Evolutionary conservation across 1,140 invertebrate species (phyloP).

Genomic region (Diuraphis noxia): DNA sequence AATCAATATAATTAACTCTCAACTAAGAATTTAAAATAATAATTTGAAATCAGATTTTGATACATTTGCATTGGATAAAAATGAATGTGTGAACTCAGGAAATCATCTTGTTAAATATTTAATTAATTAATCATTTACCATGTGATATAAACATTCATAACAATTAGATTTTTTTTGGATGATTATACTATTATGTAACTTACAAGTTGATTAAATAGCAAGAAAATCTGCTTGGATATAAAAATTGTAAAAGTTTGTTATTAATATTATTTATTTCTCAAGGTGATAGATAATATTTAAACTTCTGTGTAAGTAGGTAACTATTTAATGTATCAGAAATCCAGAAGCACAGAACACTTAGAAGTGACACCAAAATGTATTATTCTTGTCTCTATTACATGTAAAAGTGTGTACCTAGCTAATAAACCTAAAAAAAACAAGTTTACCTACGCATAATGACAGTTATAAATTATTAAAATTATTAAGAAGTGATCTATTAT

Average conservation of each 20-base stretch:
- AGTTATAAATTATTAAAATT: too few relatives aligned
- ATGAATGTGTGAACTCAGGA: background rate
- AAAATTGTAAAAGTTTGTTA: background rate
- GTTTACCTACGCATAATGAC: background rate
- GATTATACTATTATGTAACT: background rate
- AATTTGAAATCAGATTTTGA: too few relatives aligned
- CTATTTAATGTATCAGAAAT: background rate
- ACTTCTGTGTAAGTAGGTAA: background rate
- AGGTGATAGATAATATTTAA: background rate
- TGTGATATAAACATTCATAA: background rate
- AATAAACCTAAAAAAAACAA: background rate
- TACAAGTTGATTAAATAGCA: background rate
- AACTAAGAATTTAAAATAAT: background rate
- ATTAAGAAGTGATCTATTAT: background rate
- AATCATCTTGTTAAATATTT: background rate
- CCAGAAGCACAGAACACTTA: background rate
- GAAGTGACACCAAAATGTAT: background rate
- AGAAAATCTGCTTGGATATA: background rate
- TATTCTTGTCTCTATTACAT: background rate
- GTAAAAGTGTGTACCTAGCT: background rate
- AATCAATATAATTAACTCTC: background rate
- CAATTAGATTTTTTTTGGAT: background rate
- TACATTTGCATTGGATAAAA: background rate
- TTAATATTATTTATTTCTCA: background rate
- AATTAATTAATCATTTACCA: background rate